Evolutionary conservation across 23 tunicate genomes (phyloP).

Genomic region (Trididemnum clinides): DNA sequence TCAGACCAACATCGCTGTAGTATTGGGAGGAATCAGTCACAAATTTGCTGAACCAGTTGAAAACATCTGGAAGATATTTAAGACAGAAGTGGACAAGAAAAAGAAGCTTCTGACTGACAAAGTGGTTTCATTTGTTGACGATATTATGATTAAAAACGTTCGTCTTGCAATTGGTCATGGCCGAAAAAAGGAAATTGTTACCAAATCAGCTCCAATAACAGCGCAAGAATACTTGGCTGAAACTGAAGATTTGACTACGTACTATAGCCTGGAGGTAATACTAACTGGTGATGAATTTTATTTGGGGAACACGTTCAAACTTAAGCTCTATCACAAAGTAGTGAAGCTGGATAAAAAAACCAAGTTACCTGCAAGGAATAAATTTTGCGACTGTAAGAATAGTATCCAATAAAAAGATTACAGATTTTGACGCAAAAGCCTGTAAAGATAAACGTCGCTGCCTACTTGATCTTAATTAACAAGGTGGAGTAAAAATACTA

Average conservation of each 20-base stretch:
- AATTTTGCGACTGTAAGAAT: no score
- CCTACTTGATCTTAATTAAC: no score
- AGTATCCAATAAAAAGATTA: no score
- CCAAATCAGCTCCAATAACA: not conserved
- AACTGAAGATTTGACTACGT: constrained; percentile 38
- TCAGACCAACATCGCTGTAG: constrained; percentile 23
- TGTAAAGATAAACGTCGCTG: no score
- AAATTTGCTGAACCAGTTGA: not conserved
- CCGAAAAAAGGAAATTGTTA: not conserved
- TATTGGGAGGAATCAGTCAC: constrained; percentile 32
- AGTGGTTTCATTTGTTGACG: constrained; percentile 13
- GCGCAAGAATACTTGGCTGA: constrained; percentile 36
- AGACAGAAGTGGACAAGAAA: not conserved
- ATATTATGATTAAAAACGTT: not conserved
- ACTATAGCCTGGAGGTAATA: constrained; percentile 3
- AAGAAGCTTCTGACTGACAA: constrained; percentile 15
- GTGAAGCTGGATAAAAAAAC: no score
- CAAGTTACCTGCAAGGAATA: no score
- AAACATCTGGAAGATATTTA: constrained; percentile 27
- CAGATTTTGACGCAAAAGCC: no score
- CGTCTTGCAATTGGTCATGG: not conserved
- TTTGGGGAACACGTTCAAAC: no score
- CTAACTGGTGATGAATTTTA: no score
- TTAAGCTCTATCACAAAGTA: no score
- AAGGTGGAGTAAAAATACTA: no score